A percentile compares a stretch with the other conserved stretches of the same genome.
phyloP scores from a whole-genome alignment of 2,797 vertebrate genomes.

The Pelochelys cantorii region DNA sequence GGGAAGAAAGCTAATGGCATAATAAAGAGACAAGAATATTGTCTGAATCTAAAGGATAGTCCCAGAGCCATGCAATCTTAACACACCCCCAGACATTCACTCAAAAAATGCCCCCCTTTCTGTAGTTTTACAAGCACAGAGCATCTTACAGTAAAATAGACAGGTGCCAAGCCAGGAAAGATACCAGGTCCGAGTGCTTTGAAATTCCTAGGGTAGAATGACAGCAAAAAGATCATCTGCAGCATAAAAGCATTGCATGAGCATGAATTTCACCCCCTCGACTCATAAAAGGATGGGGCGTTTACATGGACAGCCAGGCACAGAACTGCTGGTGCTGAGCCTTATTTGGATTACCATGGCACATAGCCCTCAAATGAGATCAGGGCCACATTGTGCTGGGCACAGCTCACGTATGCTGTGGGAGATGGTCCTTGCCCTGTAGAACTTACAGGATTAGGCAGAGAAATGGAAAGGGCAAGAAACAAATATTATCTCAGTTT shows the following conservation, averaged over 20 bases:
- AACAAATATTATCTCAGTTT: not conserved
- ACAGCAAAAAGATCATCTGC: not conserved
- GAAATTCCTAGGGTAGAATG: not conserved
- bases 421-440: not conserved
- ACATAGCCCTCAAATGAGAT: not conserved
- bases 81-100: not conserved
- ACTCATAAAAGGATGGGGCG: not conserved
- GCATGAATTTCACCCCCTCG: not conserved
- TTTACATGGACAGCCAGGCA: not conserved
- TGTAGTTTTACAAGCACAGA: not conserved
- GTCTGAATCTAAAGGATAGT: not conserved
- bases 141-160: not conserved
- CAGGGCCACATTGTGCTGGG: not conserved
- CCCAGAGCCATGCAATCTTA: not conserved
- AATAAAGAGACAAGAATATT: constrained; percentile 13
- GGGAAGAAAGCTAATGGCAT: not conserved
- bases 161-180: not conserved
- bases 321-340: not conserved
- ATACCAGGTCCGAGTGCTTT: not conserved
- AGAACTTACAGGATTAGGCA: not conserved
- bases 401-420: not conserved
- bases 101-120: not conserved
- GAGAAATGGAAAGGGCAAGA: not conserved
- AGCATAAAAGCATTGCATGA: not conserved
- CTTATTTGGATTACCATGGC: not conserved